A percentile compares a stretch with the other conserved stretches of the same genome.
Evolutionary conservation across 2,113 vertebrate genomes (phyloP).

Genomic region (Oryzias celebensis): DNA sequence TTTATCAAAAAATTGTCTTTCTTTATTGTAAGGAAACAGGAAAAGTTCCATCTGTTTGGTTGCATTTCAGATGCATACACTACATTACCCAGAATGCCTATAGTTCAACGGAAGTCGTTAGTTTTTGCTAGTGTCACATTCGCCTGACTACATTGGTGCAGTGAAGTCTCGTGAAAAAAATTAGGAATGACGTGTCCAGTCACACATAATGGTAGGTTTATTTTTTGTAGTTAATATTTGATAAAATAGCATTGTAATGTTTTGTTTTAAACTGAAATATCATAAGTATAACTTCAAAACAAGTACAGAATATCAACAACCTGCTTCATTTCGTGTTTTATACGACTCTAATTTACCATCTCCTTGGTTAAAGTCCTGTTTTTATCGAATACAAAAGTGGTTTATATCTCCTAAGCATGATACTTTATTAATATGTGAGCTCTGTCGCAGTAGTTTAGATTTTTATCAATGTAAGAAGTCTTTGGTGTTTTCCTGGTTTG

Average conservation of each 20-base stretch:
- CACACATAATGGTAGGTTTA: slow-evolving; percentile 57
- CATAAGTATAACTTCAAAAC: background rate
- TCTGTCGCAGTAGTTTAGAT: no score
- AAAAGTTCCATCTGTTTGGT: background rate
- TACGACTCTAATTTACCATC: no score
- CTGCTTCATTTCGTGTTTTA: no score
- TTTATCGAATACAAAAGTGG: no score
- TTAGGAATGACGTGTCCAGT: slow-evolving; percentile 62
- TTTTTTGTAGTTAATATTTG: background rate
- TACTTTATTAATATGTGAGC: no score
- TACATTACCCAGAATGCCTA: slow-evolving; percentile 67
- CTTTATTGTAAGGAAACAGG: background rate
- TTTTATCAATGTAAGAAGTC: no score
- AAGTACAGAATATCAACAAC: no score
- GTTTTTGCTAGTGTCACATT: no score
- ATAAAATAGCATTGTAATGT: no score
- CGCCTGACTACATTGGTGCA: no score
- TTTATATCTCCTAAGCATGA: no score
- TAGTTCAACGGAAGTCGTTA: background rate
- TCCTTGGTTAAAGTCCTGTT: no score
- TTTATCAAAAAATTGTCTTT: slow-evolving; percentile 37
- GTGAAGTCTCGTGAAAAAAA: background rate
- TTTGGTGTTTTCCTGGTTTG: background rate
- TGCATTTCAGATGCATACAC: slow-evolving; percentile 8
- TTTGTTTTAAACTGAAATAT: background rate